Percentiles rank a stretch among this genome's conserved stretches.
Conservation (phyloP, 2,888 invertebrate genomes). For the Callyntrura guangdongensis region DNA sequence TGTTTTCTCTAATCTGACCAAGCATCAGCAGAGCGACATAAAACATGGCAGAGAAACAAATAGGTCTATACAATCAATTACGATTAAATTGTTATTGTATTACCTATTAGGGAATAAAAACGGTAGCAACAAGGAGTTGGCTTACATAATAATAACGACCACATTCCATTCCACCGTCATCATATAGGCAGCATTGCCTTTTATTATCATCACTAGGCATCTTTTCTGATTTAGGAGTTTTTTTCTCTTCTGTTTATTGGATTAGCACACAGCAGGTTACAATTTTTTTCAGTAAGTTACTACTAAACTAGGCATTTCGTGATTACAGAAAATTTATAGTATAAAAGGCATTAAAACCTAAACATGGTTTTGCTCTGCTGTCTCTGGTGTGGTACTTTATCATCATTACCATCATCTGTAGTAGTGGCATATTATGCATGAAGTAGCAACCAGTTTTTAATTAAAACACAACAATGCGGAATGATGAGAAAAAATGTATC, state of each 20-base stretch:
- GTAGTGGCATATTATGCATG: neutral
- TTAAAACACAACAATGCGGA: conserved; percentile 17
- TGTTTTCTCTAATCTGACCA: too few relatives aligned
- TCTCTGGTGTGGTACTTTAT: too few relatives aligned
- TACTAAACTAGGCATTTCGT: neutral
- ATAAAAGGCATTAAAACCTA: neutral
- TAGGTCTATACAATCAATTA: conserved; percentile 15
- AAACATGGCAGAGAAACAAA: neutral
- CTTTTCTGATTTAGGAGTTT: too few relatives aligned
- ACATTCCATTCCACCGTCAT: neutral
- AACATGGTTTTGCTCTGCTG: neutral
- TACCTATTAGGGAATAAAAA: neutral
- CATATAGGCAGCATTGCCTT: too few relatives aligned
- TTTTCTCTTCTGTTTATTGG: neutral
- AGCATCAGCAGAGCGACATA: too few relatives aligned
- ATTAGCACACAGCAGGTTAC: neutral
- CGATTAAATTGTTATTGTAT: neutral
- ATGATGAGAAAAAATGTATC: conserved; percentile 16
- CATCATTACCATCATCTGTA: neutral
- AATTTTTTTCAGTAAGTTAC: neutral
- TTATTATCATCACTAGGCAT: too few relatives aligned
- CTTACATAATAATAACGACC: neutral
- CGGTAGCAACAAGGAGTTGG: neutral
- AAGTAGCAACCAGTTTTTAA: conserved; percentile 21
- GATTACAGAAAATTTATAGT: neutral